phyloP scores from a whole-genome alignment of 2,888 invertebrate genomes.

The Phengaris arion region DNA sequence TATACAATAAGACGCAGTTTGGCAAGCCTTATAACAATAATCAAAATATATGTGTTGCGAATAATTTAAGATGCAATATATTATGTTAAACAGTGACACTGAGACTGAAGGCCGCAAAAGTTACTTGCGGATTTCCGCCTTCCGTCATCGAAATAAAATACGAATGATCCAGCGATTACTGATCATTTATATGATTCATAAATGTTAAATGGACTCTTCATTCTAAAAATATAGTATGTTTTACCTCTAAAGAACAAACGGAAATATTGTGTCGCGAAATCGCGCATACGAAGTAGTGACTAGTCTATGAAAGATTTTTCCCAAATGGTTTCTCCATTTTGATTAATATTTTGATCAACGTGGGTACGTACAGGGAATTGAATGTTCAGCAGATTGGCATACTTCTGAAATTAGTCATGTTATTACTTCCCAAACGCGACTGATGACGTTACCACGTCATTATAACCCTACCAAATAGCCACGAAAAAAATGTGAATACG shows the following conservation, averaged over 20 bases:
- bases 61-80: slow-evolving; percentile 14
- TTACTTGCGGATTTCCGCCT: slow-evolving; percentile 19
- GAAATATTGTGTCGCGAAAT: not conserved
- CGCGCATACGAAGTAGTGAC: too few species aligned
- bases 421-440: too few species aligned
- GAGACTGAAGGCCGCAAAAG: not conserved
- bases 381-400: too few species aligned
- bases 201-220: not conserved
- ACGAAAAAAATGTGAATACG: too few species aligned
- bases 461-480: too few species aligned
- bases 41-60: slow-evolving; percentile 19
- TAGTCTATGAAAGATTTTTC: too few species aligned
- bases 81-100: slow-evolving; percentile 14
- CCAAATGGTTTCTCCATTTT: too few species aligned
- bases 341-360: too few species aligned
- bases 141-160: slow-evolving; percentile 13
- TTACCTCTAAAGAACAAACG: not conserved
- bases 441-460: too few species aligned
- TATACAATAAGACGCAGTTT: not conserved
- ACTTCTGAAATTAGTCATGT: too few species aligned
- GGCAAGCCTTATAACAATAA: not conserved
- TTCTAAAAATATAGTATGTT: not conserved
- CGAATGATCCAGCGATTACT: not conserved
- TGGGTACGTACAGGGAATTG: too few species aligned
- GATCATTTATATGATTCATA: slow-evolving; percentile 1